Percentiles rank a stretch among this genome's conserved stretches.
phyloP scores from a whole-genome alignment of 2,113 vertebrate species.

The Orcinus orca region DNA sequence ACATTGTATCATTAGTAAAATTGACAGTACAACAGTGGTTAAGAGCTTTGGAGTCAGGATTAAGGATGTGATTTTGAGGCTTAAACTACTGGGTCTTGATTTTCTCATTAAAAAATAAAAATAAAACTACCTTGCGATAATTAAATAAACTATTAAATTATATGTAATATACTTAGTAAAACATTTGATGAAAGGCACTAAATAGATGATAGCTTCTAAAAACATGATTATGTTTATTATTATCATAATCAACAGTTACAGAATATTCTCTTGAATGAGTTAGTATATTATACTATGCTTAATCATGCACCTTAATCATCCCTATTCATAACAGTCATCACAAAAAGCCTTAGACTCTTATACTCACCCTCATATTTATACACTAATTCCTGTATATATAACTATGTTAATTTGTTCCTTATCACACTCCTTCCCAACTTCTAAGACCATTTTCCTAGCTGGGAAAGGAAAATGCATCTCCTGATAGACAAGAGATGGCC shows the following conservation, averaged over 20 bases:
- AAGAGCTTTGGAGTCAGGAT: background rate
- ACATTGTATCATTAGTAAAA: background rate
- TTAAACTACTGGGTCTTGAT: background rate
- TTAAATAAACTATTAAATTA: background rate
- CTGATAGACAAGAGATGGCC: too few relatives aligned
- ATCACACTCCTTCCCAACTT: background rate
- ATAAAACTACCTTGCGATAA: background rate
- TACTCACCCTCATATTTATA: background rate
- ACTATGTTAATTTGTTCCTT: background rate
- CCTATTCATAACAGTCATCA: background rate
- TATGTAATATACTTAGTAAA: background rate
- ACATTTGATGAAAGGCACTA: background rate
- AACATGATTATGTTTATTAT: background rate
- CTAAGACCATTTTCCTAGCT: background rate
- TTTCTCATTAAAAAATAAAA: background rate
- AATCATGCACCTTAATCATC: background rate
- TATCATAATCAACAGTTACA: background rate
- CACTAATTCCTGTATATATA: background rate
- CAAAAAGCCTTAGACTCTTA: background rate
- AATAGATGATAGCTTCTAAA: background rate
- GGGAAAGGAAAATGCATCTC: background rate
- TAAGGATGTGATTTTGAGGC: background rate
- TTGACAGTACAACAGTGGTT: background rate
- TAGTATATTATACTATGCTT: background rate
- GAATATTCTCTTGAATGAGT: background rate